Evolutionary conservation across 64 coral and sea anemone genomes (phyloP).

Genomic region (Actinia tenebrosa): DNA sequence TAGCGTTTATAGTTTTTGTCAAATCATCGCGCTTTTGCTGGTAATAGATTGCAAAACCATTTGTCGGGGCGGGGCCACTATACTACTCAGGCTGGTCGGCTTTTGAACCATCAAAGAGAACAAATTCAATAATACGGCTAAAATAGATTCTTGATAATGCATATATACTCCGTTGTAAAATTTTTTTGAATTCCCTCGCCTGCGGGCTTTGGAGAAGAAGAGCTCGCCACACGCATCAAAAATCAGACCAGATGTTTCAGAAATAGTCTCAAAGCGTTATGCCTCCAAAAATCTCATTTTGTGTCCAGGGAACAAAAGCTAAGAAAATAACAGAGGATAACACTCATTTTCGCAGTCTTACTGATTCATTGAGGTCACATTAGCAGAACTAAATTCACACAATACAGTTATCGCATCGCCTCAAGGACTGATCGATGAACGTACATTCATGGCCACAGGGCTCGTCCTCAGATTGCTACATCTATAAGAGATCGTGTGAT

Average conservation of each 20-base stretch:
- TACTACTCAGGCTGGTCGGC: constrained; percentile 2
- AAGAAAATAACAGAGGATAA: background rate
- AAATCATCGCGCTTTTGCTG: constrained; percentile 11
- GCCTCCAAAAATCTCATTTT: background rate
- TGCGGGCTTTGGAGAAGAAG: constrained; percentile 6
- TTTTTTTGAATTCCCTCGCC: constrained; percentile 7
- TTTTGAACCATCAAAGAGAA: constrained; percentile 19
- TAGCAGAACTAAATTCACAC: background rate
- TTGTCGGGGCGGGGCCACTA: constrained; percentile 8
- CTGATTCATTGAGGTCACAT: background rate
- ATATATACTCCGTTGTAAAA: constrained; percentile 25
- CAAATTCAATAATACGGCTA: constrained; percentile 14
- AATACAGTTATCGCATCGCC: background rate
- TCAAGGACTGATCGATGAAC: constrained; percentile 1
- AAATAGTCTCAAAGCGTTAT: background rate
- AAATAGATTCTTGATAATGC: constrained; percentile 37
- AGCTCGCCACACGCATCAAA: background rate
- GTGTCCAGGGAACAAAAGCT: background rate
- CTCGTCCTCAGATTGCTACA: background rate
- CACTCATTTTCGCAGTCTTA: background rate
- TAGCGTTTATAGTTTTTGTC: constrained; percentile 23
- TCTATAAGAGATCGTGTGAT: constrained; percentile 20
- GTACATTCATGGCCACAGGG: background rate
- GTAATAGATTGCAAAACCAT: constrained; percentile 26
- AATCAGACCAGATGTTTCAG: background rate